Percentiles rank a stretch among this genome's conserved stretches.
These are phyloP conservation scores for Athetis lepigone DNA, from an alignment of 2,888 invertebrate genomes.

Conservation along the genomic window DNA sequence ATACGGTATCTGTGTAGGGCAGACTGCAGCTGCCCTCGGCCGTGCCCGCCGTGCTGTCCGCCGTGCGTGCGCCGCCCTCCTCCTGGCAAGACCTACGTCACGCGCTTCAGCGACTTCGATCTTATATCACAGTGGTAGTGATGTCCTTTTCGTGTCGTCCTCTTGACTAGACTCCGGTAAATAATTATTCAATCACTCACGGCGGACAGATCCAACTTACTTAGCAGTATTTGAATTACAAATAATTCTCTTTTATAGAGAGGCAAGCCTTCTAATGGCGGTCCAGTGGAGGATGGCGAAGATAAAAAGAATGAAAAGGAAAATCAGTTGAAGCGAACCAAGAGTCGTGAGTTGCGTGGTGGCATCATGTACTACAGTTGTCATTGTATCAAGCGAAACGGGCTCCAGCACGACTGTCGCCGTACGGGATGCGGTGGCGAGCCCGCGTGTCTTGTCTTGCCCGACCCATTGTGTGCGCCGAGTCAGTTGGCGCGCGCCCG, in stretches of 20 bases:
- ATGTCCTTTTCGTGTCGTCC: slow-evolving; percentile 71
- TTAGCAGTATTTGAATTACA: slow-evolving; percentile 25
- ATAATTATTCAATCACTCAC: slow-evolving; percentile 69
- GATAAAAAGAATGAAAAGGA: slow-evolving; percentile 85
- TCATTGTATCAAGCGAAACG: slow-evolving; percentile 91
- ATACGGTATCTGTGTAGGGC: slow-evolving; percentile 87
- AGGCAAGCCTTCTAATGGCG: slow-evolving; percentile 71
- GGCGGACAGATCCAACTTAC: slow-evolving; percentile 76
- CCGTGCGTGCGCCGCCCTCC: slow-evolving; percentile 87
- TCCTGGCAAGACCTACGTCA: slow-evolving; percentile 87
- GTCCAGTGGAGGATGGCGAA: slow-evolving; percentile 77
- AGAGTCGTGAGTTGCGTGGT: slow-evolving; percentile 89
- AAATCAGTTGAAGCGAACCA: slow-evolving; percentile 85
- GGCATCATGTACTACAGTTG: slow-evolving; percentile 90
- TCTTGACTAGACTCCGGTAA: slow-evolving; percentile 77
- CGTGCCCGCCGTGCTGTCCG: slow-evolving; percentile 85
- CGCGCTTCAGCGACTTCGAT: slow-evolving; percentile 88
- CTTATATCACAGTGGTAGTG: slow-evolving; percentile 87
- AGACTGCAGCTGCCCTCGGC: slow-evolving; percentile 76
- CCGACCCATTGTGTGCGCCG: slow-evolving; percentile 90
- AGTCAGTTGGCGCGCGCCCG: slow-evolving; percentile 87
- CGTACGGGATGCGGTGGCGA: slow-evolving; percentile 89
- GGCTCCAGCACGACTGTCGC: slow-evolving; percentile 91
- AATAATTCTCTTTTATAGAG: slow-evolving; percentile 72
- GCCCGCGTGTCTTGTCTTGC: slow-evolving; percentile 87